Evolutionary conservation across 2,797 vertebrate genomes (phyloP), one percentile per base, ranked within the genome.

Genomic region (Dendrocincla fuliginosa): DNA sequence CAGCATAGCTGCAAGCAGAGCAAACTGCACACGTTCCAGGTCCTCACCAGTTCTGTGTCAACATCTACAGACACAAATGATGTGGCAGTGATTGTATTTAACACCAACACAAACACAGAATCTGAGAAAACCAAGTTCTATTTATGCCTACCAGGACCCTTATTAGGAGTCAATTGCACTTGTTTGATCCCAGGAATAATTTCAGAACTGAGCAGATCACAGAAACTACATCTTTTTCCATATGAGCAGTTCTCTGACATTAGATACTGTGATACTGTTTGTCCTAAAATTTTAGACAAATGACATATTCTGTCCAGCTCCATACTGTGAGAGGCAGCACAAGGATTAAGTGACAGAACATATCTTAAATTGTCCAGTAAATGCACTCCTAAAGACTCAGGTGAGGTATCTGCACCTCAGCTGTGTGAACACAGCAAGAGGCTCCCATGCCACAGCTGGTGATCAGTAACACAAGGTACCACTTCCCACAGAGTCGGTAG

Each of bases 171-270:
- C 89, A 94, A 86, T 86, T 94, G 91, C 87, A 95, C 94, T 95
- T 95, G 89, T 89, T 94, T 94, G 96, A 94, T 86, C 85, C 44
- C 60, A 65, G 42, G 70, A 92, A 94, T 88, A 84, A 97, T 93
- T 75, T 89, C 67, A 59, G 89, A 76, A 49, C 47, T 35, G 74
- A 84, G 50, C 83, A 81, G 76, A 94, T 73, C 79, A 70, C 64
- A 79, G 39, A 92, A 91, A 92, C 78, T 24, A 16, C 73, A 85
- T 79, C 74, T 63, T 37, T 61, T 69, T 89, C 76, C 28, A 16
- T 25, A 30, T 2, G 33, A 89, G 37, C 56, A 39, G 63, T 11
- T 82, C 80, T 77, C 87, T 20, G 63, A 69, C 79, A 49, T 6
- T 42, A 68, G 27, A 41, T 35, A 16, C 32, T 42, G 63, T 56